These are phyloP conservation scores for Rhagologus leucostigma DNA, from an alignment of 2,113 vertebrate species.

Conservation along the genomic window DNA sequence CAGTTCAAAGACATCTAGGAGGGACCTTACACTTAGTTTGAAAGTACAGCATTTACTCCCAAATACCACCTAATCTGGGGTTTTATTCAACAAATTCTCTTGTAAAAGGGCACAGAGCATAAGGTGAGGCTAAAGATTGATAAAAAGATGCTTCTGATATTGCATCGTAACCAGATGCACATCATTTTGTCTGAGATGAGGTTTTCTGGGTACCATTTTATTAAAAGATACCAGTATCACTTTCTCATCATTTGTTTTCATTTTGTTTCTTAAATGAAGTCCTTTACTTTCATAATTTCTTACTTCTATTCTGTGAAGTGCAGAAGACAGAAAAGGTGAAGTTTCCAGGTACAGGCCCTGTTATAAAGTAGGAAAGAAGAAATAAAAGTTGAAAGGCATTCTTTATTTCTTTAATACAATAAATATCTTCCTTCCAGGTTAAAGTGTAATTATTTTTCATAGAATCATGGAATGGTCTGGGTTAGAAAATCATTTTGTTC, in stretches of 20 bases:
- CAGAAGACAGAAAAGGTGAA: neutral
- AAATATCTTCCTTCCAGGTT: neutral
- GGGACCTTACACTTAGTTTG: neutral
- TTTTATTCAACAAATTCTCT: neutral
- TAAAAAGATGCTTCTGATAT: neutral
- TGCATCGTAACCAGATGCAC: neutral
- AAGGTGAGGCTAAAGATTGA: neutral
- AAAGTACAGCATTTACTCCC: neutral
- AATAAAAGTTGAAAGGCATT: neutral
- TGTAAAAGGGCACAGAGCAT: neutral
- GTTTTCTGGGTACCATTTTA: neutral
- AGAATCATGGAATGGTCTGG: neutral
- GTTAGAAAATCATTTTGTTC: neutral
- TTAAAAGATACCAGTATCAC: neutral
- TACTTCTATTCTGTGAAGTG: neutral
- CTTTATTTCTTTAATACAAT: neutral
- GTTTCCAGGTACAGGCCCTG: rapidly evolving
- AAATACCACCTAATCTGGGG: neutral
- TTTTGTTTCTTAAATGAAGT: neutral
- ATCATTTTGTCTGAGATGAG: rapidly evolving
- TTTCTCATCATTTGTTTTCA: neutral
- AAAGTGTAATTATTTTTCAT: neutral
- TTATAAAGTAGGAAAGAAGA: neutral
- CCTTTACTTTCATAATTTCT: neutral
- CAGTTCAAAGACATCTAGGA: neutral